Percentiles rank a stretch among this genome's conserved stretches.
Conservation (phyloP, 1,140 invertebrate species). For the Macrostomum lignano region DNA sequence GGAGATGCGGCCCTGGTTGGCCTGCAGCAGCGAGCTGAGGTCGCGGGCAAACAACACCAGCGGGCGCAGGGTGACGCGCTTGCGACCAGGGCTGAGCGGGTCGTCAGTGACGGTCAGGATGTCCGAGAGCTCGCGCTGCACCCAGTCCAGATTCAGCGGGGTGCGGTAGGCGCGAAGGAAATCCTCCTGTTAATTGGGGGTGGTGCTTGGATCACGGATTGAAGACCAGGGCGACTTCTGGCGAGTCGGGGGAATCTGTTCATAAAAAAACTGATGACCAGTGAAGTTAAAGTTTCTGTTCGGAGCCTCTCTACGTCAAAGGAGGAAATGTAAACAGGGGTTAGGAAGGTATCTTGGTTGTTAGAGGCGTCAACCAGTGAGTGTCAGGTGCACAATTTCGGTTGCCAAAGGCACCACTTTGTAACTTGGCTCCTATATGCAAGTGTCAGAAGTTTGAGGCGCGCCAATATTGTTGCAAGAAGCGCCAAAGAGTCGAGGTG, state of each 20-base stretch:
- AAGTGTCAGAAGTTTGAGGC: not conserved
- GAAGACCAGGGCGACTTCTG: too few species aligned
- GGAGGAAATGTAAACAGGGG: too few species aligned
- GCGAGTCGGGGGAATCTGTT: too few species aligned
- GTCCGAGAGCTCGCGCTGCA: not conserved
- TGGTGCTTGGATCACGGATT: too few species aligned
- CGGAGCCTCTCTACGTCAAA: too few species aligned
- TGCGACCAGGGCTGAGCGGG: constrained; percentile 7
- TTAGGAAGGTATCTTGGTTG: too few species aligned
- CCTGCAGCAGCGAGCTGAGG: constrained; percentile 32
- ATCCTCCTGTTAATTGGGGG: too few species aligned
- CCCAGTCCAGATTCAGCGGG: not conserved
- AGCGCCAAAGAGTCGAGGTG: not conserved
- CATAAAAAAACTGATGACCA: too few species aligned
- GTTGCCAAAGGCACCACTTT: not conserved
- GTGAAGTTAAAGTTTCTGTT: too few species aligned
- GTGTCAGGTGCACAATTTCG: not conserved
- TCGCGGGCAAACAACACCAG: constrained; percentile 34
- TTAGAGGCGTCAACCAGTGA: too few species aligned
- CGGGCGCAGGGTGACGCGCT: constrained; percentile 30
- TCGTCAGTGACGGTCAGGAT: constrained; percentile 4
- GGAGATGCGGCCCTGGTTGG: constrained; percentile 29
- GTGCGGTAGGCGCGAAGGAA: not conserved
- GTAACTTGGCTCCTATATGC: not conserved
- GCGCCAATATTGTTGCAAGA: not conserved